phyloP scores from a whole-genome alignment of 2,797 vertebrate species.

The Allobates femoralis region DNA sequence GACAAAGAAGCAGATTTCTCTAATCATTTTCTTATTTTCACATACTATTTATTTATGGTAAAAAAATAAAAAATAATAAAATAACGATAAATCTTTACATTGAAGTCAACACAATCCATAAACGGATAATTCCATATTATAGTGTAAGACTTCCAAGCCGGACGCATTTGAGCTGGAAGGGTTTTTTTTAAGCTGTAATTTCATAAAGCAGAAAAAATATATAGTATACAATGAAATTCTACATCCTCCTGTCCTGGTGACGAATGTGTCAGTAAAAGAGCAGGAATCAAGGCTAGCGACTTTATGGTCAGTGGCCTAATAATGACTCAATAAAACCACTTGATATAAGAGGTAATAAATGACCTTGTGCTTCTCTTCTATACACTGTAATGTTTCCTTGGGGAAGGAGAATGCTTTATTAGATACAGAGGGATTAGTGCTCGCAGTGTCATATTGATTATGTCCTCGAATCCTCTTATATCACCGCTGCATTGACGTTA shows the following conservation, averaged over 20 bases:
- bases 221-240: constrained; percentile 4
- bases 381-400: background rate
- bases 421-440: background rate
- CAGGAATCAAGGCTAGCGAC: constrained; percentile 4
- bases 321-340: constrained; percentile 32
- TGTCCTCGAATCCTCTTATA: background rate
- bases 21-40: no score
- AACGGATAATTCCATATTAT: background rate
- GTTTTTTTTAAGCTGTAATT: background rate
- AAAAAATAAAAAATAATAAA: no score
- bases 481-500: background rate
- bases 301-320: constrained; percentile 12
- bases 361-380: constrained; percentile 3
- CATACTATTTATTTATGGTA: no score
- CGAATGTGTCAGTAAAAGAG: background rate
- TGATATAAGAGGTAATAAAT: constrained; percentile 31
- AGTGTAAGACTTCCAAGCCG: background rate
- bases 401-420: background rate
- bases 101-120: background rate
- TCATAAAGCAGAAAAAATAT: background rate
- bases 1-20: no score
- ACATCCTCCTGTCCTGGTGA: constrained; percentile 16
- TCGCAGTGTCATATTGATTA: constrained; percentile 10
- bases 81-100: no score
- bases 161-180: background rate